Conservation (phyloP, 2,888 invertebrate genomes). For the Pollenia angustigena region DNA sequence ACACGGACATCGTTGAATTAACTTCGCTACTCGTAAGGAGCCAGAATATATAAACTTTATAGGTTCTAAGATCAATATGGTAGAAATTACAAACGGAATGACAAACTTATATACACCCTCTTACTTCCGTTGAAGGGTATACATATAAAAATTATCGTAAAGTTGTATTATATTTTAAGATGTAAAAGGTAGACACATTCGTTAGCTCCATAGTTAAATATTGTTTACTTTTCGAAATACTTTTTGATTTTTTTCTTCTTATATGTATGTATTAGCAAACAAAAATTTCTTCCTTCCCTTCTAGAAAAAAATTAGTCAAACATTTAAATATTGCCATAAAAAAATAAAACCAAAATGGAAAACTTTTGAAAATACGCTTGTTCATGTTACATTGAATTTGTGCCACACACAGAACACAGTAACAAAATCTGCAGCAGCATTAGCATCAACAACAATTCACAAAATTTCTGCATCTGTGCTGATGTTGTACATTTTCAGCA, state of each 20-base stretch:
- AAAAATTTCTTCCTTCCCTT: no score
- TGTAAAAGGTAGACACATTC: no score
- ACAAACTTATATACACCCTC: no score
- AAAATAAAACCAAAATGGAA: neutral
- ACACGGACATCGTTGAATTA: no score
- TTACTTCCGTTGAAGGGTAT: no score
- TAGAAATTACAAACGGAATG: no score
- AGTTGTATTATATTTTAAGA: no score
- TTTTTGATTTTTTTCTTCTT: neutral
- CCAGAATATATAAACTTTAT: no score
- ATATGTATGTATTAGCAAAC: neutral
- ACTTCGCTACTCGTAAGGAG: no score
- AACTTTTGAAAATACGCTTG: neutral
- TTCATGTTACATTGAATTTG: constrained; percentile 4
- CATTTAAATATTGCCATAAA: neutral
- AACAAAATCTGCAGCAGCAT: constrained; percentile 9
- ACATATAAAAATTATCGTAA: no score
- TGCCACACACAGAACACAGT: constrained; percentile 23
- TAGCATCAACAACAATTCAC: neutral
- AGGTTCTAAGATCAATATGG: no score
- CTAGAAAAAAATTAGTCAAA: neutral
- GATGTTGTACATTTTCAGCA: constrained; percentile 43
- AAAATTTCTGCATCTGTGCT: constrained; percentile 49
- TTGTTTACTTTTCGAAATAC: neutral
- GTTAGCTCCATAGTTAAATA: no score